Evolutionary conservation across 2,797 vertebrate species (phyloP), one percentile per base, ranked within the genome.

Genomic region (Champsocephalus gunnari): DNA sequence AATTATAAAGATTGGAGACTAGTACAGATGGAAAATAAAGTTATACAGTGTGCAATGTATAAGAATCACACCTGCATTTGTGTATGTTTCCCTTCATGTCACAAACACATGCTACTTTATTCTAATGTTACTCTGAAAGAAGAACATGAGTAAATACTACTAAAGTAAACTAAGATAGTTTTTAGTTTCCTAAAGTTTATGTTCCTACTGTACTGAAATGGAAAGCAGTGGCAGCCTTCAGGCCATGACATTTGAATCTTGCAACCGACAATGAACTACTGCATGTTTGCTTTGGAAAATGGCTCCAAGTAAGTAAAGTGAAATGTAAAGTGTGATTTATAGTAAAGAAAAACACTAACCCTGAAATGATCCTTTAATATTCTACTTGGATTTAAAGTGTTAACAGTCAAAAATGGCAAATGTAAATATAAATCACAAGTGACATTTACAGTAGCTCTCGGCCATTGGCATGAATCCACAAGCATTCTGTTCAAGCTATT

Each of bases 381-480:
- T 48, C 2, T 2, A 53, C 51, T 77, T 70, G 0, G 51, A 50
- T 71, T 68, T 49, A 24, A 48, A 55, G 43, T 16, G 3, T 57
- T 44, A 16, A 19, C 48, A 38, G 44, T n/a, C 58, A 49, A 69
- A 63, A 62, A 21, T 51, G 12, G 50, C 19, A 32, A 61, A 0
- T 69, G 59, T 69, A 55, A 80, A 66, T 55, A 66, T 51, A 47
- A 71, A 72, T 70, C 17, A 57, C 55, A 48, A 61, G 60, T 49
- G 54, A 70, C 56, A 73, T 68, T 55, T 50, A 58, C 56, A n/a
- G 28, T 57, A 32, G 64, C 44, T 69, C 53, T 67, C 9, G 2
- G 43, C 17, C 12, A n/a, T 19, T 3, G 24, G 51, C 28, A 64
- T 51, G 66, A 80, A 73, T 73, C 71, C 75, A 67, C 81, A 85